These are phyloP conservation scores for Drosophila asahinai DNA, from an alignment of 1,140 invertebrate species.

Conservation along the genomic window DNA sequence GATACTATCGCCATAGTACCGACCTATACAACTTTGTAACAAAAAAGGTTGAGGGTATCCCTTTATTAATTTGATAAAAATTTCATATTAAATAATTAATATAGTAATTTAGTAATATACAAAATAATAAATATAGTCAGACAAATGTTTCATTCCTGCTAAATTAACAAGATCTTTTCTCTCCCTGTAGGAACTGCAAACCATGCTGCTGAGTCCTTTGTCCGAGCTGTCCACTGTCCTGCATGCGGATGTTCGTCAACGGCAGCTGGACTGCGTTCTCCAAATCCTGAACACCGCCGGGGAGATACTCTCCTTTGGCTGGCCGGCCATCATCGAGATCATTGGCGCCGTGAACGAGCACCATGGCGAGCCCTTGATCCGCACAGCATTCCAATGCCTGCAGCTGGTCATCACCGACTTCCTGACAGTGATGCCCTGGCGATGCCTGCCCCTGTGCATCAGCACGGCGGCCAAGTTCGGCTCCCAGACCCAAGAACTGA, in stretches of 20 bases:
- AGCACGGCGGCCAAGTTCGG: constrained; percentile 98
- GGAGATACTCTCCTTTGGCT: constrained; percentile 95
- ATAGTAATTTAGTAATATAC: no score
- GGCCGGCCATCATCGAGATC: constrained; percentile 97
- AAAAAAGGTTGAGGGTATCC: no score
- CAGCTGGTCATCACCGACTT: constrained; percentile 99
- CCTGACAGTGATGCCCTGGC: constrained; percentile 93
- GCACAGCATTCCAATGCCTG: constrained; percentile 97
- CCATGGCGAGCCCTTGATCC: constrained; percentile 96
- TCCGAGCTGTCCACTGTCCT: constrained; percentile 95
- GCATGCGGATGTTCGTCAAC: constrained; percentile 96
- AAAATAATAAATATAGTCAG: no score
- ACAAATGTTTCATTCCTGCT: no score
- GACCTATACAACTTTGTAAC: no score
- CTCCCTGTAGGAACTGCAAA: constrained; percentile 90
- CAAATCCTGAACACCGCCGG: constrained; percentile 97
- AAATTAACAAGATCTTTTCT: no score
- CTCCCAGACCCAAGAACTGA: constrained; percentile 97
- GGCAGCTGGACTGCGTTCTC: constrained; percentile 97
- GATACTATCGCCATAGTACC: no score
- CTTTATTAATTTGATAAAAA: no score
- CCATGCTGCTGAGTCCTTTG: constrained; percentile 94
- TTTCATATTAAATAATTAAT: no score
- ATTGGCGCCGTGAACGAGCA: constrained; percentile 97
- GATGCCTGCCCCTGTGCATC: constrained; percentile 95